Evolutionary conservation across 92 coral and sea anemone species (phyloP).

Genomic region (Diadumene lineata): DNA sequence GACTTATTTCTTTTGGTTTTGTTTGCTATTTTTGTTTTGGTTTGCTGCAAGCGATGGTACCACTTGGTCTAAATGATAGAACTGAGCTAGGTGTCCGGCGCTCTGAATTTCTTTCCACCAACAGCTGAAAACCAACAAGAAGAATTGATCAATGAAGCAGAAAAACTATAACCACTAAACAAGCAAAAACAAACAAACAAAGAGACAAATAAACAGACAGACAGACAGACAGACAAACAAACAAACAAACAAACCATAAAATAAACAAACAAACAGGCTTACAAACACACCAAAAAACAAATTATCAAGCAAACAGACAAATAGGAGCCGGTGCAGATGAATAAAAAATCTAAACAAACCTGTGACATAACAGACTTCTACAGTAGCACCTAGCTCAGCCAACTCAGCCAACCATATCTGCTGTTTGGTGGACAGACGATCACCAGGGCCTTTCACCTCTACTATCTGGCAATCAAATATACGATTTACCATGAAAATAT

Average conservation of each 20-base stretch:
- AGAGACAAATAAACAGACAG: neutral
- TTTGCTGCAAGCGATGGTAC: no score
- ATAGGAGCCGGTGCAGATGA: neutral
- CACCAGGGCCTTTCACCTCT: constrained; percentile 97
- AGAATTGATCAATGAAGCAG: neutral
- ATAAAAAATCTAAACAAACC: constrained; percentile 46
- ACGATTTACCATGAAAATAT: neutral
- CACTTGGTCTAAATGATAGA: neutral
- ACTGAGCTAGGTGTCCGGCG: neutral
- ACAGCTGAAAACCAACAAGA: constrained; percentile 45
- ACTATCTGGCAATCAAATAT: constrained; percentile 67
- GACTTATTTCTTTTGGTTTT: no score
- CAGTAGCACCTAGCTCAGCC: constrained; percentile 73
- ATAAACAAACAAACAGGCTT: neutral
- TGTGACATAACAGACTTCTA: constrained; percentile 89
- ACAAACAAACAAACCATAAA: neutral
- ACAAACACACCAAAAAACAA: neutral
- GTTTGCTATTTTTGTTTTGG: no score
- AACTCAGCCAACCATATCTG: constrained; percentile 86
- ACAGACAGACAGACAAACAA: neutral
- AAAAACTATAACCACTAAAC: neutral
- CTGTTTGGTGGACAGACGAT: constrained; percentile 90
- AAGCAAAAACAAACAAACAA: neutral
- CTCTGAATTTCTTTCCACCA: constrained; percentile 62
- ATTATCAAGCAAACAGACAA: neutral